phyloP scores from a whole-genome alignment of 2,797 vertebrate species.

The Linurgus olivaceus region DNA sequence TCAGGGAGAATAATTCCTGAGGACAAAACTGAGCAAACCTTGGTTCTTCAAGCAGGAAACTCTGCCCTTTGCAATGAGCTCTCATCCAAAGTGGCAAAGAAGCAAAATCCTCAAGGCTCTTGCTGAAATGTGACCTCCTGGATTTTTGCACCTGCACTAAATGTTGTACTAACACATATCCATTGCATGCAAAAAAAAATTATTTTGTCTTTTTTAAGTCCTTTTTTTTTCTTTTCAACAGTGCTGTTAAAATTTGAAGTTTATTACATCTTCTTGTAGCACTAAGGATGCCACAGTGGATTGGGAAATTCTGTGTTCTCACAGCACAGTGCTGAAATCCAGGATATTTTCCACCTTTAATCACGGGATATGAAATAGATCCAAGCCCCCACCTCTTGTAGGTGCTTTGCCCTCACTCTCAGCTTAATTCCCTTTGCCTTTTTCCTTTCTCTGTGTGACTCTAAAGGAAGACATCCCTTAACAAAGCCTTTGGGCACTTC shows the following conservation, averaged over 20 bases:
- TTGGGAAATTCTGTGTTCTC: neutral
- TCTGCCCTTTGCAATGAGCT: neutral
- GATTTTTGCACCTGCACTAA: neutral
- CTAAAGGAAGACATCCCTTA: neutral
- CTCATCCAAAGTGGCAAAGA: neutral
- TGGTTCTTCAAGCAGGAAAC: neutral
- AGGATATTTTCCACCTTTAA: neutral
- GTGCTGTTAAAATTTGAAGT: neutral
- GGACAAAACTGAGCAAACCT: neutral
- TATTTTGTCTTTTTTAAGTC: neutral
- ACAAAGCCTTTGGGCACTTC: neutral
- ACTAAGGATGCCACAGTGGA: neutral
- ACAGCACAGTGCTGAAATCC: neutral
- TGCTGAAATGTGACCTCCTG: neutral
- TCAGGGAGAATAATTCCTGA: neutral
- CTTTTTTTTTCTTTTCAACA: neutral
- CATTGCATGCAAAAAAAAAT: neutral
- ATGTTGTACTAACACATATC: neutral
- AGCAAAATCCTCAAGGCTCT: neutral
- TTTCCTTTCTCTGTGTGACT: neutral
- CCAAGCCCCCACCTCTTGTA: too few species aligned
- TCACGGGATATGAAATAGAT: too few species aligned
- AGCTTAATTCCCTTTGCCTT: neutral
- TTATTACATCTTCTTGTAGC: neutral
- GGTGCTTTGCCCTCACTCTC: neutral